These are phyloP conservation scores for Brachypodius melanocephalos DNA, from an alignment of 2,113 vertebrate species.

Conservation along the genomic window DNA sequence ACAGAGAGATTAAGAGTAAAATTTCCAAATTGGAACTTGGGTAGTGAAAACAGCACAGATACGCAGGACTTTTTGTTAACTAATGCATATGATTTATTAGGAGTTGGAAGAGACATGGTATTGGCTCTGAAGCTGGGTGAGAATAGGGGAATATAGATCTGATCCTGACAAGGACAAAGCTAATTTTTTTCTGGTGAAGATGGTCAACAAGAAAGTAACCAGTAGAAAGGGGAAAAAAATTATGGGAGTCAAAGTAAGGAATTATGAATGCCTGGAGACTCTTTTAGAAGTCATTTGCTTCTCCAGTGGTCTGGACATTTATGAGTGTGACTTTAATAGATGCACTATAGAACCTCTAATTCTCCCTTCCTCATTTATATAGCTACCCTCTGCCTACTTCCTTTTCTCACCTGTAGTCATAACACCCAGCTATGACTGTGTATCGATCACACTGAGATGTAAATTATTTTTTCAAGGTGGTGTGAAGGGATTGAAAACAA, in stretches of 20 bases:
- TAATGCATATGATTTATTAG: not conserved
- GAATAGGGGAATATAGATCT: not conserved
- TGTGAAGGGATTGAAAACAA: not conserved
- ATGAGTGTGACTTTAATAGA: not conserved
- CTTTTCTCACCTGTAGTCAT: not conserved
- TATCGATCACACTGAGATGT: not conserved
- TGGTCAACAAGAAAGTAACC: not conserved
- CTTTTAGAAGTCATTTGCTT: not conserved
- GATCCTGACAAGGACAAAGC: not conserved
- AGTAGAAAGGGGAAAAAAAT: not conserved
- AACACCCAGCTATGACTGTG: not conserved
- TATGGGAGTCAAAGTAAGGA: not conserved
- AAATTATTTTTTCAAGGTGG: not conserved
- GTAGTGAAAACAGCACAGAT: not conserved
- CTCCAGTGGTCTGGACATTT: not conserved
- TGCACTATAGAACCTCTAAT: not conserved
- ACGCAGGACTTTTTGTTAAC: not conserved
- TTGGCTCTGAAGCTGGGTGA: not conserved
- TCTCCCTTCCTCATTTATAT: not conserved
- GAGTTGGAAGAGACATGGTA: not conserved
- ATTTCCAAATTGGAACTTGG: not conserved
- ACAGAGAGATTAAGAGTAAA: not conserved
- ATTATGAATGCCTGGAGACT: not conserved
- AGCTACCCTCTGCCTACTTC: not conserved
- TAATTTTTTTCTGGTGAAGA: not conserved